These are phyloP conservation scores for Neotragus moschatus DNA, from an alignment of 2,113 vertebrate species.

Conservation along the genomic window DNA sequence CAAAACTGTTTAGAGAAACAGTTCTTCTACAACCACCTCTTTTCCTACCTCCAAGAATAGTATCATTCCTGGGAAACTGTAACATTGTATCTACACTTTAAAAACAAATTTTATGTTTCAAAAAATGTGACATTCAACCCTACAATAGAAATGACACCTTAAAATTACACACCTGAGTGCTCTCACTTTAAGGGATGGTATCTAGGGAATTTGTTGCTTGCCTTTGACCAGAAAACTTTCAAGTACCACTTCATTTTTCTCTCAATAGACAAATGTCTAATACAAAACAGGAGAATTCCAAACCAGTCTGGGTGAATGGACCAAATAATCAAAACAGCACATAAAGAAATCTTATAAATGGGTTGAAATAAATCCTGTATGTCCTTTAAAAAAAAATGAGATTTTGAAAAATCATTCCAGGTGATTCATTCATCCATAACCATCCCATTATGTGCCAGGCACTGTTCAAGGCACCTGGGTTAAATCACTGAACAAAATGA, in stretches of 20 bases:
- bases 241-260: background rate
- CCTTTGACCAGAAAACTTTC: background rate
- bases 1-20: background rate
- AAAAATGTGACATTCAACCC: conserved; percentile 8
- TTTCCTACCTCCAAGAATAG: background rate
- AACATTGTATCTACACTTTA: background rate
- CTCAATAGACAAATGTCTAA: background rate
- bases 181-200: background rate
- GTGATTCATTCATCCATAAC: background rate
- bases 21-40: background rate
- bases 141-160: conserved; percentile 9
- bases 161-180: background rate
- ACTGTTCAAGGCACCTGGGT: background rate
- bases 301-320: background rate
- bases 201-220: background rate
- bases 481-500: background rate
- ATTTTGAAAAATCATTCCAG: background rate
- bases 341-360: background rate
- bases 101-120: conserved; percentile 21
- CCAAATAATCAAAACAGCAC: background rate
- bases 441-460: background rate
- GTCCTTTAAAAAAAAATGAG: background rate
- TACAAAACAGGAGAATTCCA: background rate
- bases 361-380: background rate
- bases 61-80: background rate